phyloP scores from a whole-genome alignment of 2,113 vertebrate species.

The Macaca mulatta region DNA sequence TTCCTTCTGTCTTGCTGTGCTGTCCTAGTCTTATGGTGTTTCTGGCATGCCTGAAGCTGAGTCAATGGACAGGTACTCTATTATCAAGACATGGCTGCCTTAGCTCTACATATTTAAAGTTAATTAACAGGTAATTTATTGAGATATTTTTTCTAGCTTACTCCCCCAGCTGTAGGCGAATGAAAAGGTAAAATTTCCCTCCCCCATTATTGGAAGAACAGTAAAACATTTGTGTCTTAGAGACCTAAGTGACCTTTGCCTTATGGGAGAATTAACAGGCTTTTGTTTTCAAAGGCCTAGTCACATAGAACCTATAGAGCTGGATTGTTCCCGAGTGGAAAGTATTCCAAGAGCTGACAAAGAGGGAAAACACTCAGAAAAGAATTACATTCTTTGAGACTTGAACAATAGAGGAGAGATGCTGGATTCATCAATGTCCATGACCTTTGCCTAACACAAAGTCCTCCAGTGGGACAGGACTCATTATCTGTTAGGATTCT shows the following conservation, averaged over 20 bases:
- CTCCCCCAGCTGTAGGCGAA: neutral
- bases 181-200: conserved; percentile 10
- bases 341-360: neutral
- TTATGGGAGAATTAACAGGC: conserved; percentile 27
- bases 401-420: neutral
- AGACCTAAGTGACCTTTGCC: neutral
- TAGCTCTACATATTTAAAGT: neutral
- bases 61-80: neutral
- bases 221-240: neutral
- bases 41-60: neutral
- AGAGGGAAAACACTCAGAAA: neutral
- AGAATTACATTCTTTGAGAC: neutral
- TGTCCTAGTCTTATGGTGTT: neutral
- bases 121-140: neutral
- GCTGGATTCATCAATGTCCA: neutral
- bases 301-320: neutral
- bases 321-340: neutral
- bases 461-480: neutral
- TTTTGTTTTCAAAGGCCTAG: conserved; percentile 28
- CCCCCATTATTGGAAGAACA: neutral
- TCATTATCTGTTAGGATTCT: neutral
- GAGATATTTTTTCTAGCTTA: neutral
- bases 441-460: neutral
- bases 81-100: neutral
- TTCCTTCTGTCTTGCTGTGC: neutral